These are phyloP conservation scores for Colletes gigas DNA, from an alignment of 1,140 invertebrate species.

Conservation along the genomic window DNA sequence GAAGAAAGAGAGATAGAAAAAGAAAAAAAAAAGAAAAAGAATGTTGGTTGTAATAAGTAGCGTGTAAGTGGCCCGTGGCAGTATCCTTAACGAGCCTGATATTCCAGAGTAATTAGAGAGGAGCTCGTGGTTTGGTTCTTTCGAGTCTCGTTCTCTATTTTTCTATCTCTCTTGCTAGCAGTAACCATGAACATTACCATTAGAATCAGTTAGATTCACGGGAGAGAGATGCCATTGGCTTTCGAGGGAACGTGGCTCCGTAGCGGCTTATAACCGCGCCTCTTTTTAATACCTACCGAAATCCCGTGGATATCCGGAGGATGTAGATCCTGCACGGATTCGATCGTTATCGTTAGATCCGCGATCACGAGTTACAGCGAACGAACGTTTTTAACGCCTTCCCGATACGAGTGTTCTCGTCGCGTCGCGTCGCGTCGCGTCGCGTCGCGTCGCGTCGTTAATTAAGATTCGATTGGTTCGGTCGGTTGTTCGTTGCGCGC, in stretches of 20 bases:
- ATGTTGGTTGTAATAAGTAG: constrained; percentile 29
- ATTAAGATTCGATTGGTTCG: constrained; percentile 35
- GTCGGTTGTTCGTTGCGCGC: no score
- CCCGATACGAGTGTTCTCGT: constrained; percentile 45
- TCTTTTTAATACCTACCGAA: constrained; percentile 42
- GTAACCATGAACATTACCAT: constrained; percentile 70
- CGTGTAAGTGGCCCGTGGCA: constrained; percentile 35
- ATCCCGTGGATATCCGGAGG: constrained; percentile 42
- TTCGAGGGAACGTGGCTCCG: background rate
- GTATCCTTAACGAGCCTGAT: constrained; percentile 56
- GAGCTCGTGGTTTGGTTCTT: constrained; percentile 14
- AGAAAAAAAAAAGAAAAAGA: background rate
- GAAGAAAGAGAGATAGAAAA: background rate
- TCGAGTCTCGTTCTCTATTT: constrained; percentile 12
- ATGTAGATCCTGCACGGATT: background rate
- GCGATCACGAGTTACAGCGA: constrained; percentile 50
- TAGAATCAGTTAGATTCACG: constrained; percentile 72
- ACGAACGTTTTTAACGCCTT: constrained; percentile 61
- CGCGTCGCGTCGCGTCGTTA: constrained; percentile 38
- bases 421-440: constrained; percentile 5
- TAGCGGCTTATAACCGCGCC: constrained; percentile 24
- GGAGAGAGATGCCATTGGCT: constrained; percentile 57
- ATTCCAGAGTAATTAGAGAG: constrained; percentile 66
- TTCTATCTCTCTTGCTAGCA: constrained; percentile 16
- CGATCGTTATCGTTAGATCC: constrained; percentile 60